A percentile compares a stretch with the other conserved stretches of the same genome.
Evolutionary conservation across 2,888 invertebrate species (phyloP).

Genomic region (Harpagoxenus sublaevis): DNA sequence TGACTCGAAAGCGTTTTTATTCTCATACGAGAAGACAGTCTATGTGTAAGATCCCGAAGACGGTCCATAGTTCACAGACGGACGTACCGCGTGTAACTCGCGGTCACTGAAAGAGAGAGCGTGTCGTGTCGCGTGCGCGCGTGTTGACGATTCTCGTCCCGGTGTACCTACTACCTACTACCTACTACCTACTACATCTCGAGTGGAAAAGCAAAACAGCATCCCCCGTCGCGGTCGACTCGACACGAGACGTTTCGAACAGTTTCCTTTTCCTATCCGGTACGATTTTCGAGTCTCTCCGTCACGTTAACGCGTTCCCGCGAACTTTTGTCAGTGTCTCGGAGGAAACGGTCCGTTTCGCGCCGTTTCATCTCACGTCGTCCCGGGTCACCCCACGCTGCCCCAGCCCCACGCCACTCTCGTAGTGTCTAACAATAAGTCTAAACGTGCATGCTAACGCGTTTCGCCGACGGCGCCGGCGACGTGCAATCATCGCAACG

Average conservation of each 20-base stretch:
- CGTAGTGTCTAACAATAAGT: background rate
- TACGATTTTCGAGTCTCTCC: background rate
- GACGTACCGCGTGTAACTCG: conserved; percentile 29
- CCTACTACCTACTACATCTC: background rate
- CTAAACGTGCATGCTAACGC: too few species aligned
- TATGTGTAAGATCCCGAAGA: conserved; percentile 80
- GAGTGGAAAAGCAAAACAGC: background rate
- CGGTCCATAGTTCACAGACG: background rate
- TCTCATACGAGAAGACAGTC: conserved; percentile 83
- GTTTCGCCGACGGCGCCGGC: background rate
- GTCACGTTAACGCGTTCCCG: background rate
- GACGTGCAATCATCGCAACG: background rate
- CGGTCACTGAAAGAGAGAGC: background rate
- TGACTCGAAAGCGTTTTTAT: conserved; percentile 83
- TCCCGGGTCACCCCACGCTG: background rate
- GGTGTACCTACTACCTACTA: background rate
- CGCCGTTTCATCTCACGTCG: background rate
- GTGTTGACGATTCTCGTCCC: background rate
- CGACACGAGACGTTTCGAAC: background rate
- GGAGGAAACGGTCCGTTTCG: background rate
- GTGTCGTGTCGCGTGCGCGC: background rate
- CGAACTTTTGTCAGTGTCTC: background rate
- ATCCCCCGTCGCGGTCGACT: too few species aligned
- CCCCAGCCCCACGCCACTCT: too few species aligned
- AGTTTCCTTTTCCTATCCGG: background rate